Evolutionary conservation across 2,888 invertebrate genomes (phyloP), one percentile per base, ranked within the genome.

Genomic region (Netelia inedita): DNA sequence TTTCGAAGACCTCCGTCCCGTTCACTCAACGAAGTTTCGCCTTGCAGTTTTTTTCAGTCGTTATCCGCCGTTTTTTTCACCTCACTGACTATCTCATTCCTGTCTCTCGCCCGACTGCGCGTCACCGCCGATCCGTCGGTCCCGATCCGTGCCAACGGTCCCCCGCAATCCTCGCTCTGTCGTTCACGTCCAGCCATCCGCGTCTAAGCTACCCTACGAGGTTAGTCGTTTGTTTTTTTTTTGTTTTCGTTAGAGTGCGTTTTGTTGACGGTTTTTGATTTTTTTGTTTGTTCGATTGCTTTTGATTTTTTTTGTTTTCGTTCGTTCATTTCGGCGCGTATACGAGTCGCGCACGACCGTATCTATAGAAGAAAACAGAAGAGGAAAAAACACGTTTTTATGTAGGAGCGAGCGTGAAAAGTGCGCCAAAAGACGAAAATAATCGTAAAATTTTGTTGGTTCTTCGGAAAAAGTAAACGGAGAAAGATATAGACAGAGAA

Each of bases 121-220:
- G 79, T 46, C 68, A 66, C 19, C 63, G 74, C 61, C 73, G 73
- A 69, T 82, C 85, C 85, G 78, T 82, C 85, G 85, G 87, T 90
- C 88, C 88, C 90, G 86, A 57, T 76, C 69, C 61, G 59, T 53
- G 79, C 75, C 79, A 19, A 55, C 14, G 8, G 41, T n/a, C 53
- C 63, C 57, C 78, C 85, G 76, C 21, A 28, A 66, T 55, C 55
- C 21, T 5, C 69, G 41, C 43, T 71, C 76, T 46, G 88, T 87
- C 88, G 90, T 86, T 89, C 89, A 28, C 28, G 86, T 90, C 88
- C 89, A 88, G 90, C 91, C 90, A 86, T 91, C 90, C 74, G 82
- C 86, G 89, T 91, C 90, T 93, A 93, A 93, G 93, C 92, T 91
- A 93, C 90, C 93, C 93, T 93, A 92, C 92, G 91, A 90, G 91